A percentile compares a stretch with the other conserved stretches of the same genome.
These are phyloP conservation scores for Ectemnius lituratus DNA, from an alignment of 2,888 invertebrate species.

Conservation along the genomic window DNA sequence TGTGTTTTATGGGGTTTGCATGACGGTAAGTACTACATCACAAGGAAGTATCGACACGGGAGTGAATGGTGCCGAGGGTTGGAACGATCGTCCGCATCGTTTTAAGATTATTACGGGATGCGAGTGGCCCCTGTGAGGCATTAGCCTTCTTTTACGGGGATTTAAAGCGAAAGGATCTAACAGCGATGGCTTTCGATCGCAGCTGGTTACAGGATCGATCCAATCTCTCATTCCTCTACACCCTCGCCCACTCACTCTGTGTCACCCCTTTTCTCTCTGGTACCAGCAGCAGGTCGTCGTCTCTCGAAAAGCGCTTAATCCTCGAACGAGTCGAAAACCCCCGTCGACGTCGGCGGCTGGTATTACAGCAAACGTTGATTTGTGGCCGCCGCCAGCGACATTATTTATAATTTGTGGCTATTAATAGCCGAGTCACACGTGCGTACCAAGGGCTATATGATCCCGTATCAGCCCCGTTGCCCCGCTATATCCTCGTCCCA, in stretches of 20 bases:
- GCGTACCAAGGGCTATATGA: constrained; percentile 24
- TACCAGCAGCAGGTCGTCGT: constrained; percentile 41
- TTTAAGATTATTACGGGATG: constrained; percentile 2
- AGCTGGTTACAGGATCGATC: constrained; percentile 35
- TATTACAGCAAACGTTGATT: constrained; percentile 72
- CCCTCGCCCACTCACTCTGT: constrained; percentile 12
- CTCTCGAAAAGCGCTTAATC: constrained; percentile 65
- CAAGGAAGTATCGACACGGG: background rate
- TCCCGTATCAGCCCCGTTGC: constrained; percentile 14
- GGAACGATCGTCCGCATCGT: constrained; percentile 3
- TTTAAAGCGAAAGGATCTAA: constrained; percentile 50
- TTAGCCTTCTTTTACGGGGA: constrained; percentile 35
- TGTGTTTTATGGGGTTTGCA: no score
- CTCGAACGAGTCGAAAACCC: constrained; percentile 56
- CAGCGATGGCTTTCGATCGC: constrained; percentile 53
- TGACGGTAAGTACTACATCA: background rate
- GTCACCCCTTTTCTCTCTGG: constrained; percentile 27
- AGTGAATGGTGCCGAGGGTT: no score
- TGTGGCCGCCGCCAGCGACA: constrained; percentile 63
- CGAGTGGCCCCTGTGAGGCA: constrained; percentile 24
- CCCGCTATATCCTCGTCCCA: constrained; percentile 28
- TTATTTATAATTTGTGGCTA: constrained; percentile 72
- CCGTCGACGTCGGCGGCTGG: constrained; percentile 36
- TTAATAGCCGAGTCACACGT: constrained; percentile 60
- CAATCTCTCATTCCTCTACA: constrained; percentile 16